Evolutionary conservation across 1,140 invertebrate genomes (phyloP).

Genomic region (Eriosoma lanigerum): DNA sequence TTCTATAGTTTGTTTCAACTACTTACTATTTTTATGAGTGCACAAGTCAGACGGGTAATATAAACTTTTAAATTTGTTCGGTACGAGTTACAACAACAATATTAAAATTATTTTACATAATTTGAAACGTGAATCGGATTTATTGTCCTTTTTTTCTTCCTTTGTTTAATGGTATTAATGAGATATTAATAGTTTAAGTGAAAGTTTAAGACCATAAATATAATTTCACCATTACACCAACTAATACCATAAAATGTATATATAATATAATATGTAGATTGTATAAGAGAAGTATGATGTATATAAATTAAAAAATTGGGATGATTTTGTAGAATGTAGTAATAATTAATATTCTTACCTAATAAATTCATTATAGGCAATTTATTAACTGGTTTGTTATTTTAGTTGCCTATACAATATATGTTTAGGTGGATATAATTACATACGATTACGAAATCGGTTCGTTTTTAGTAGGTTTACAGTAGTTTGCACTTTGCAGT

Average conservation of each 20-base stretch:
- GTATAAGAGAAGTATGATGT: too few species aligned
- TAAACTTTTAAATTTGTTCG: background rate
- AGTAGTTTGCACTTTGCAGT: background rate
- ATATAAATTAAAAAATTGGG: too few species aligned
- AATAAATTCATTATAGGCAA: background rate
- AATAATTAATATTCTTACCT: too few species aligned
- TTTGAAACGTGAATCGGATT: background rate
- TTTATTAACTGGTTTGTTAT: background rate
- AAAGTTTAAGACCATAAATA: constrained; percentile 18
- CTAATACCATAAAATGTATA: too few species aligned
- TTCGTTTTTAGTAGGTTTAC: background rate
- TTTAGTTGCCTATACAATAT: background rate
- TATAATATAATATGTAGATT: too few species aligned
- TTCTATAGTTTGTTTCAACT: background rate
- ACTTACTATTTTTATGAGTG: too few species aligned
- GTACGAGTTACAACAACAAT: background rate
- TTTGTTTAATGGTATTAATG: constrained; percentile 25
- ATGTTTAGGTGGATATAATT: background rate
- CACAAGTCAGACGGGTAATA: too few species aligned
- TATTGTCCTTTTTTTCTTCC: too few species aligned
- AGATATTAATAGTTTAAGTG: constrained; percentile 10
- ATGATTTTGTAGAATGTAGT: too few species aligned
- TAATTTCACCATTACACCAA: background rate
- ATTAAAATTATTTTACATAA: background rate
- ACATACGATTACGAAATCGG: background rate